A percentile compares a stretch with the other conserved stretches of the same genome.
These are phyloP conservation scores for Notodonta dromedarius DNA, from an alignment of 2,888 invertebrate species.

Conservation along the genomic window DNA sequence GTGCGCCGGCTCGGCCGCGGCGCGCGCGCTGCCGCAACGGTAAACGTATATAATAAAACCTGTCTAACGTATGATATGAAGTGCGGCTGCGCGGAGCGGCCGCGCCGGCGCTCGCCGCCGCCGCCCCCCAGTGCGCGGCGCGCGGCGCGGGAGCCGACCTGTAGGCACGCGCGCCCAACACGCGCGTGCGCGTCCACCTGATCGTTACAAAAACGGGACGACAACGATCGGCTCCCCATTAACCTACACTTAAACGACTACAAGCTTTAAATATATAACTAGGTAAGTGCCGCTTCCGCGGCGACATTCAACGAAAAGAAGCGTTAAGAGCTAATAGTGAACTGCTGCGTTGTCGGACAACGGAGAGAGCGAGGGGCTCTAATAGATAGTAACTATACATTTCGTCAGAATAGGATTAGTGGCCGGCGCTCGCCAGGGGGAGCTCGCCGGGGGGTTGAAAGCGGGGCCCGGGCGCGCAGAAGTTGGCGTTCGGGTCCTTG, in stretches of 20 bases:
- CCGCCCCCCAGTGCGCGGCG: conserved; percentile 82
- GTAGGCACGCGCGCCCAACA: conserved; percentile 40
- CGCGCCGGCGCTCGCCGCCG: conserved; percentile 70
- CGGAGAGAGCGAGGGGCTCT: conserved; percentile 81
- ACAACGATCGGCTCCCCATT: conserved; percentile 67
- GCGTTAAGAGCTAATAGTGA: conserved; percentile 84
- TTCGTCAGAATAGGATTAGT: conserved; percentile 79
- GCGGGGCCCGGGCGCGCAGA: conserved; percentile 84
- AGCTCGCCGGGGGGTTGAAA: conserved; percentile 85
- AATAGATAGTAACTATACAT: conserved; percentile 83
- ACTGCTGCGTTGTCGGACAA: conserved; percentile 84
- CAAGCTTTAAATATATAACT: conserved; percentile 83
- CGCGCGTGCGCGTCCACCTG: conserved; percentile 31
- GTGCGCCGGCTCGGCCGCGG: conserved; percentile 75
- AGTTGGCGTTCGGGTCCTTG: conserved; percentile 85
- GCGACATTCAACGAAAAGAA: conserved; percentile 81
- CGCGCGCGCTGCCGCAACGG: conserved; percentile 73
- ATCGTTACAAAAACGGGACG: conserved; percentile 56
- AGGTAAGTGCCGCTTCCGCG: conserved; percentile 75
- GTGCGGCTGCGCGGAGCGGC: conserved; percentile 69
- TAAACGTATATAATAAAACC: conserved; percentile 83
- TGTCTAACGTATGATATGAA: conserved; percentile 84
- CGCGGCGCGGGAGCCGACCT: conserved; percentile 66
- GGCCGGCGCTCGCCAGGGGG: conserved; percentile 84
- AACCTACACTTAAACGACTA: conserved; percentile 80